Conservation (phyloP, 2,888 invertebrate species). For the Agrypnus murinus region DNA sequence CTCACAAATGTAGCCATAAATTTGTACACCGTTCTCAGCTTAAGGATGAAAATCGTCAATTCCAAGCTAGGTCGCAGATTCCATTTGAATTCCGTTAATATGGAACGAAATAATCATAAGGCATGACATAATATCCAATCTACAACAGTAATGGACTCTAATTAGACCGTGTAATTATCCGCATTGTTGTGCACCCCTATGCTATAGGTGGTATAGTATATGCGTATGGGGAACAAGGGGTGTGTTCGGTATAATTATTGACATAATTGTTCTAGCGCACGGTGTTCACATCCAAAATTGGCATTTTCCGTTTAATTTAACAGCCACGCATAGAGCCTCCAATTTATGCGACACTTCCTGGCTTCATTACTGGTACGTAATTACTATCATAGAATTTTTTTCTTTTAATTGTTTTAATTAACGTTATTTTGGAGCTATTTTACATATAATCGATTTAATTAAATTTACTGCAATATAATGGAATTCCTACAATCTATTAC, state of each 20-base stretch:
- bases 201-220: slow-evolving; percentile 20
- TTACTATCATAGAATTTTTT: slow-evolving; percentile 16
- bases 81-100: slow-evolving; percentile 26
- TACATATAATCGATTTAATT: neutral
- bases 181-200: slow-evolving; percentile 39
- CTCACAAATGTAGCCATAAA: neutral
- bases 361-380: slow-evolving; percentile 21
- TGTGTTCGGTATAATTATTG: slow-evolving; percentile 38
- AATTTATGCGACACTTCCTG: slow-evolving; percentile 33
- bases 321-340: slow-evolving; percentile 25
- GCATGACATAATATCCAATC: slow-evolving; percentile 32
- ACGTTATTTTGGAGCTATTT: neutral
- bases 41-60: neutral
- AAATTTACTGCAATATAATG: no score
- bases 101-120: slow-evolving; percentile 30
- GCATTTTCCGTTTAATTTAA: slow-evolving; percentile 43
- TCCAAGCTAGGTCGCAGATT: neutral
- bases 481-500: no score
- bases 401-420: slow-evolving; percentile 2
- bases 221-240: slow-evolving; percentile 37
- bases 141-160: slow-evolving; percentile 38
- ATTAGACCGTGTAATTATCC: slow-evolving; percentile 44
- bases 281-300: slow-evolving; percentile 30
- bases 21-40: neutral
- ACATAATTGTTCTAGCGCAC: slow-evolving; percentile 39